Evolutionary conservation across 2,113 vertebrate genomes (phyloP).

Genomic region (Syrmaticus mikado): DNA sequence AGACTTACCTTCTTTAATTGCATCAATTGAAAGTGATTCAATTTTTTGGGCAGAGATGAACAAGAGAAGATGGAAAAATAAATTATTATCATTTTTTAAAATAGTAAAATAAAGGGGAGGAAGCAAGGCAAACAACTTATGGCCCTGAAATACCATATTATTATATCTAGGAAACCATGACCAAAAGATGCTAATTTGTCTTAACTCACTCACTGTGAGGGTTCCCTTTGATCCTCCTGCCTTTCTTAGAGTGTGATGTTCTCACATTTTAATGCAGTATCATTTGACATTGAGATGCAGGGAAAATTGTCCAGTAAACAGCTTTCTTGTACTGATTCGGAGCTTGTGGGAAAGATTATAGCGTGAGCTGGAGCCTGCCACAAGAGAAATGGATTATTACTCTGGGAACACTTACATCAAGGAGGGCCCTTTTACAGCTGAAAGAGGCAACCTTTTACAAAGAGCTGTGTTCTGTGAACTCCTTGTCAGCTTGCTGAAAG

Average conservation of each 20-base stretch:
- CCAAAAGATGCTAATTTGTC: slow-evolving; percentile 48
- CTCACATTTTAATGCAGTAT: slow-evolving; percentile 19
- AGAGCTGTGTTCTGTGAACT: slow-evolving; percentile 30
- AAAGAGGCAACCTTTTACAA: slow-evolving; percentile 39
- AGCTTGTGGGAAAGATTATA: slow-evolving; percentile 54
- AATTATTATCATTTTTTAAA: not conserved
- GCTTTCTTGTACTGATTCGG: slow-evolving; percentile 31
- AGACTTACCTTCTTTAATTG: slow-evolving; percentile 46
- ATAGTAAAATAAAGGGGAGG: slow-evolving; percentile 10
- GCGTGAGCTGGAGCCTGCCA: not conserved
- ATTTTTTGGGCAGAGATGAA: slow-evolving; percentile 49
- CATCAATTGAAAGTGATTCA: slow-evolving; percentile 48
- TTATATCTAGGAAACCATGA: slow-evolving; percentile 68
- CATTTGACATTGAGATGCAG: slow-evolving; percentile 32
- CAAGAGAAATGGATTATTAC: slow-evolving; percentile 31
- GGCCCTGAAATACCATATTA: slow-evolving; percentile 41
- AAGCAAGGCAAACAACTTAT: slow-evolving; percentile 45
- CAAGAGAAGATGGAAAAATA: slow-evolving; percentile 8
- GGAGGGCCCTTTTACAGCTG: slow-evolving; percentile 12
- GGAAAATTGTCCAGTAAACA: slow-evolving; percentile 18
- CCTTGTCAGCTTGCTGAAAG: slow-evolving; percentile 53
- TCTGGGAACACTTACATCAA: slow-evolving; percentile 42
- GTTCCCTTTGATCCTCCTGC: slow-evolving; percentile 32
- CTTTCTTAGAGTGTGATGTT: slow-evolving; percentile 14
- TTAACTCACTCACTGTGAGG: slow-evolving; percentile 24